Evolutionary conservation across 2,113 vertebrate species (phyloP).

Genomic region (Mastomys natalensis): DNA sequence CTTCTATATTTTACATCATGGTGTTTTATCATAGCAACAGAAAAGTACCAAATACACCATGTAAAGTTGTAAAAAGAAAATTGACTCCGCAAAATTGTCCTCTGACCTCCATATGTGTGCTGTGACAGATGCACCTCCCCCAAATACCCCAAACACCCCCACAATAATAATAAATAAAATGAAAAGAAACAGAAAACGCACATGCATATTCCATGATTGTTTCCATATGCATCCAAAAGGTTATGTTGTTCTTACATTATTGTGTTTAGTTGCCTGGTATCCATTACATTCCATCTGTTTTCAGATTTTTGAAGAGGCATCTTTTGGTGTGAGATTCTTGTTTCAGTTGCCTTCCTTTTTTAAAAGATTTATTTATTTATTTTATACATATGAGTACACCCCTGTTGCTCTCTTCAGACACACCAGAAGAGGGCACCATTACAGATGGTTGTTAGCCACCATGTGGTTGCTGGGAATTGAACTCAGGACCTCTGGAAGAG

Average conservation of each 20-base stretch:
- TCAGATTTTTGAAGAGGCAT: constrained; percentile 22
- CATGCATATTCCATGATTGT: neutral
- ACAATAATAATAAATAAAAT: neutral
- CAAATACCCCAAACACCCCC: neutral
- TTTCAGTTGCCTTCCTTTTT: constrained; percentile 30
- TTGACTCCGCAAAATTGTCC: neutral
- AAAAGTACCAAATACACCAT: neutral
- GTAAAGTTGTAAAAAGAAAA: neutral
- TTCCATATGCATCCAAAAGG: constrained; percentile 44
- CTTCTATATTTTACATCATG: neutral
- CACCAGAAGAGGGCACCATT: no score
- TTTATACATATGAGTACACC: no score
- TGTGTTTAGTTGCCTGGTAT: constrained; percentile 8
- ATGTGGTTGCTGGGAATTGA: no score
- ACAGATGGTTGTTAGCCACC: no score
- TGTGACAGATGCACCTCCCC: neutral
- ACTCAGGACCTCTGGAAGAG: no score
- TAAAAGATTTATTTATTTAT: no score
- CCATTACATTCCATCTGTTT: constrained; percentile 38
- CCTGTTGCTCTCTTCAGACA: no score
- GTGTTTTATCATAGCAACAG: neutral
- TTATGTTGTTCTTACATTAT: constrained; percentile 19
- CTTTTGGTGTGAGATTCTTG: constrained; percentile 25
- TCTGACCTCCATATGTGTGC: neutral
- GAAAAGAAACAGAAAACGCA: neutral